Base-by-base conservation (phyloP, 2,797 vertebrate genomes). In the Gymnocypris eckloni region DNA sequence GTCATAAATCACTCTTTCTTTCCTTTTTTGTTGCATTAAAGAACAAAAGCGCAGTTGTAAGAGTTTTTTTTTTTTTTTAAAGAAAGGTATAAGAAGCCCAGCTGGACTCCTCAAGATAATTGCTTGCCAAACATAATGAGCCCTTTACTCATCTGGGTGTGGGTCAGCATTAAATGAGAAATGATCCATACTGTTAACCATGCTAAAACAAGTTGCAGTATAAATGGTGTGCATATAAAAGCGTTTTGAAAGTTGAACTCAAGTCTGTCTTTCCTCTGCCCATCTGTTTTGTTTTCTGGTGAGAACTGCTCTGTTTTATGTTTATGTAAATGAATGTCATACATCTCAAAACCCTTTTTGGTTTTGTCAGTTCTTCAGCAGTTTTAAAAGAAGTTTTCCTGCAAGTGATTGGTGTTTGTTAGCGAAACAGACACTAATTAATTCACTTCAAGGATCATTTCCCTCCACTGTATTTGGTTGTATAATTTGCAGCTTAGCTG, bases 231-330 rank as follows among this genome's bases (percentile, higher is more conserved):
- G n/a, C 16, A 37, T 71, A 20, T 82, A 56, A 81, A 70, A 72
- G n/a, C 37, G 1, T 56, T 56, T 64, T 8, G 18, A 66, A 75
- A 66, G 45, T 52, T 77, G 82, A 67, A 66, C 67, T 73, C 52
- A 33, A 33, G 48, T 13, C 52, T 33, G 28, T 76, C 82, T 84
- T 70, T 75, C 52, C 52, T 25, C 75, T 45, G 61, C 66, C 83
- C 83, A 84, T 79, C 64, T 84, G 83, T 76, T 84, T 84, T 84
- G 64, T 79, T 85, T 85, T 85, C 48, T 79, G 41, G 66, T 85
- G 76, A 78, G 33, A 71, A 45, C n/a, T 16, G 39, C 59, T 76
- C 56, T 66, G 43, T 75, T 70, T 84, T n/a, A 43, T 43, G 22
- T 70, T 78, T 79, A 59, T 85, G 64, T 70, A 84, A 84, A 84